A percentile compares a stretch with the other conserved stretches of the same genome.
Conservation (phyloP, 2,888 invertebrate species). For the Gnatocerus cornutus region DNA sequence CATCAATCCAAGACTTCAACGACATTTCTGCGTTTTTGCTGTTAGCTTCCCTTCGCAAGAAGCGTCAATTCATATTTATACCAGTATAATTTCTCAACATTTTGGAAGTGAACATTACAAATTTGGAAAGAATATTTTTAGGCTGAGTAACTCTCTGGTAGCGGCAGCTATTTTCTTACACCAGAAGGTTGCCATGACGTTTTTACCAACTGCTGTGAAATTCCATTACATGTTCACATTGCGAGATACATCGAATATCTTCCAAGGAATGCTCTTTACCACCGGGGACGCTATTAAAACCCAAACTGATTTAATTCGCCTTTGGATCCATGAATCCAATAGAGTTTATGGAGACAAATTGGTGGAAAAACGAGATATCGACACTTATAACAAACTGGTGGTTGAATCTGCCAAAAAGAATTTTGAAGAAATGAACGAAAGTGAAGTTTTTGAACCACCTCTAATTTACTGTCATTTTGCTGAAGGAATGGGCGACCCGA, state of each 20-base stretch:
- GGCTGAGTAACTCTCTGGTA: conserved; percentile 78
- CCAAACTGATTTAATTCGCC: conserved; percentile 81
- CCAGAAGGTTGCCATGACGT: conserved; percentile 81
- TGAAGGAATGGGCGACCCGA: conserved; percentile 91
- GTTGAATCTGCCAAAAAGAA: conserved; percentile 86
- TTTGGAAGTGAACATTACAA: conserved; percentile 78
- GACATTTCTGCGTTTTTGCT: conserved; percentile 91
- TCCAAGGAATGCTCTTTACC: conserved; percentile 92
- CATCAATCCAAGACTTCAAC: conserved; percentile 90
- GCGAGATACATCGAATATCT: conserved; percentile 93
- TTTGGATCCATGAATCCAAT: conserved; percentile 93
- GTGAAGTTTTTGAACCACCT: conserved; percentile 81
- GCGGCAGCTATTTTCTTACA: conserved; percentile 85
- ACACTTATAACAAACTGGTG: conserved; percentile 81
- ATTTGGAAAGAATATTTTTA: conserved; percentile 76
- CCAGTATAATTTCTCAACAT: conserved; percentile 87
- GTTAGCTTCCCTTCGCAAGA: conserved; percentile 90
- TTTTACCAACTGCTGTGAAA: conserved; percentile 94
- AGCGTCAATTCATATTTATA: conserved; percentile 88
- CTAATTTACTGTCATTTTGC: conserved; percentile 95
- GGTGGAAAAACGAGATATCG: conserved; percentile 85
- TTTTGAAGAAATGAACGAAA: conserved; percentile 83
- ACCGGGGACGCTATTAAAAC: conserved; percentile 80
- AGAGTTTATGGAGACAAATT: conserved; percentile 95
- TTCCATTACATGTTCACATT: conserved; percentile 97